A percentile compares a stretch with the other conserved stretches of the same genome.
Conservation (phyloP, 2,888 invertebrate species). For the Sthenelais limicola region DNA sequence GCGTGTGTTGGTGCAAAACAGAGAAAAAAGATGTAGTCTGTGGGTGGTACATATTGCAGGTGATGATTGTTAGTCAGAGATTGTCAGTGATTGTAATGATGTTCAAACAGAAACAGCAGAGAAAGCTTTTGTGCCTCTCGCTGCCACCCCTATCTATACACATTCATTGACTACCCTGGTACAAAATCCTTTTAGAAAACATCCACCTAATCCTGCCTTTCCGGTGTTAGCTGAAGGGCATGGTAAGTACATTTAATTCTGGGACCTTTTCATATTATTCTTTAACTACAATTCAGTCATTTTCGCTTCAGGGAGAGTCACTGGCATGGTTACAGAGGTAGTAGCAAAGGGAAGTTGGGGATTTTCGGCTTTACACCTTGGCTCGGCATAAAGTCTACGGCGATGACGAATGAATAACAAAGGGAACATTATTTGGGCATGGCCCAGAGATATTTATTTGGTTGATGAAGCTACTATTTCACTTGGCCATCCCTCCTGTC, state of each 20-base stretch:
- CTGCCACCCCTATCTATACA: too few species aligned
- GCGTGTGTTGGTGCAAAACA: too few species aligned
- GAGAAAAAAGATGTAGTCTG: too few species aligned
- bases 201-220: constrained; percentile 25
- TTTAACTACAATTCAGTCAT: too few species aligned
- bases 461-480: constrained; percentile 10
- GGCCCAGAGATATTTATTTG: constrained; percentile 29
- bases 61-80: too few species aligned
- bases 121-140: too few species aligned
- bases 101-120: too few species aligned
- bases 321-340: too few species aligned
- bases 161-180: not conserved
- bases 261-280: too few species aligned
- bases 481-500: constrained; percentile 3
- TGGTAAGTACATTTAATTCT: constrained; percentile 18
- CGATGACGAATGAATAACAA: constrained; percentile 30
- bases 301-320: too few species aligned
- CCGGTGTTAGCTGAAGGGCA: constrained; percentile 4
- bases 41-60: too few species aligned
- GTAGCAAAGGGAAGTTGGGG: constrained; percentile 1
- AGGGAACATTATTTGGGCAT: constrained; percentile 9
- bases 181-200: constrained; percentile 24
- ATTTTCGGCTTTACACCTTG: constrained; percentile 22
- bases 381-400: not conserved
- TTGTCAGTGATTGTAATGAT: too few species aligned